Conservation (phyloP, 2,888 invertebrate genomes). For the Ophioninae sp. region DNA sequence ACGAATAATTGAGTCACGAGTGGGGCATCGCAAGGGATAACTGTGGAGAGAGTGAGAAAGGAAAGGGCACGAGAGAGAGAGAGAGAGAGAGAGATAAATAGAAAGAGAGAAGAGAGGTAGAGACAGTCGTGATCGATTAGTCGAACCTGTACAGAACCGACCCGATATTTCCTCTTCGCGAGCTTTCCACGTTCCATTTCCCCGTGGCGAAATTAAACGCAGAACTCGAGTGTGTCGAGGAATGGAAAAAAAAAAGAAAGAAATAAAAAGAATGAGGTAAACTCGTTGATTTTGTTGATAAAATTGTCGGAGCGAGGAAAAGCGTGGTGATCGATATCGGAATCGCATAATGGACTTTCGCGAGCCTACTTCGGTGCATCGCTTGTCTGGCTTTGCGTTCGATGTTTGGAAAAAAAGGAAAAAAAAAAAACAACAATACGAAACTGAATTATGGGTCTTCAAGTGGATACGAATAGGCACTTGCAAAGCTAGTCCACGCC, state of each 20-base stretch:
- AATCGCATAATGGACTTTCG: neutral
- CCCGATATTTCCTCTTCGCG: conserved; percentile 23
- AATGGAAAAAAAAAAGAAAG: conserved; percentile 3
- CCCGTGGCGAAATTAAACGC: conserved; percentile 7
- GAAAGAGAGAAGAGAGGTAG: conserved; percentile 16
- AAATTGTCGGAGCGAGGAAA: neutral
- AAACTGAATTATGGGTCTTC: neutral
- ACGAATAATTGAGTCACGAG: conserved; percentile 37
- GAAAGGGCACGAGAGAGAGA: too few species aligned
- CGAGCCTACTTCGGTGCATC: neutral
- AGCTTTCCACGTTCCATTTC: conserved; percentile 28
- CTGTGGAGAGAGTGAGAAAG: conserved; percentile 9
- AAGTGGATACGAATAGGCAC: neutral
- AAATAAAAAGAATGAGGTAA: conserved; percentile 13
- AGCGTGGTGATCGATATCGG: neutral
- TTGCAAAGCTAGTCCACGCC: neutral
- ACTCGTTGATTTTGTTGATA: conserved; percentile 49
- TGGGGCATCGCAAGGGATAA: conserved; percentile 1
- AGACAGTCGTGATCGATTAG: conserved; percentile 33
- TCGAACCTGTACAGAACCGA: conserved; percentile 21
- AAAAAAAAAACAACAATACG: neutral
- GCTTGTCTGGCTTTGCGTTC: neutral
- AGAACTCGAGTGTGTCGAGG: conserved; percentile 17
- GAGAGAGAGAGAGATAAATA: conserved; percentile 35
- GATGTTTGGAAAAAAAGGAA: too few species aligned